Evolutionary conservation across 1,140 invertebrate genomes (phyloP).

Genomic region (Leptopilina boulardi): DNA sequence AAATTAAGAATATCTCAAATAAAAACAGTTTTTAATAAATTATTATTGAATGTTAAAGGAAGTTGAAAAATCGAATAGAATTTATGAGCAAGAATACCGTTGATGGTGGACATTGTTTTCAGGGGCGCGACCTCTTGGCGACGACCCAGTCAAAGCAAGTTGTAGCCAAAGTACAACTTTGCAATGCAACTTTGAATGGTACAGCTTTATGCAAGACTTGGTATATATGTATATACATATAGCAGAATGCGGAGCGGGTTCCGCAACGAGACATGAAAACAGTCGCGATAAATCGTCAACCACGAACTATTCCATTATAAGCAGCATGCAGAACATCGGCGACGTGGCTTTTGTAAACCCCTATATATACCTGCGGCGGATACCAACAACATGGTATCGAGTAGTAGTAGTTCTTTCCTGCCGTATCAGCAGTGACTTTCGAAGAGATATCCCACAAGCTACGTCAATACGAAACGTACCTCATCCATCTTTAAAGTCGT

Average conservation of each 20-base stretch:
- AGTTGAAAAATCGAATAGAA: constrained; percentile 40
- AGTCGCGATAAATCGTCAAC: constrained; percentile 60
- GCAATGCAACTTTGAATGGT: constrained; percentile 32
- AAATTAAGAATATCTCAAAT: no score
- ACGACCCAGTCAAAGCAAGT: background rate
- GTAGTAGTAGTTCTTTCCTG: constrained; percentile 31
- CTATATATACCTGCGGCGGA: constrained; percentile 50
- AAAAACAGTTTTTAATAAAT: no score
- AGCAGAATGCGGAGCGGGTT: constrained; percentile 53
- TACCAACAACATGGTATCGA: background rate
- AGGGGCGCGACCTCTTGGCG: constrained; percentile 43
- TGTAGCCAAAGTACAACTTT: constrained; percentile 32
- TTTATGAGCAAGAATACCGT: constrained; percentile 44
- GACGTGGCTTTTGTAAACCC: constrained; percentile 48
- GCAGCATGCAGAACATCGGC: constrained; percentile 58
- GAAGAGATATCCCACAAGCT: constrained; percentile 39
- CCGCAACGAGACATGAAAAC: constrained; percentile 55
- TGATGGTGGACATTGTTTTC: constrained; percentile 44
- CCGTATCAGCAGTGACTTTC: constrained; percentile 32
- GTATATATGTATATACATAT: constrained; percentile 44
- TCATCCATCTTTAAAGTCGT: constrained; percentile 42
- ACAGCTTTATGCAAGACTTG: constrained; percentile 34
- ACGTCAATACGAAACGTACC: constrained; percentile 40
- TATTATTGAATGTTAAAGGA: background rate
- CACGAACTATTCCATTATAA: constrained; percentile 63